Conservation (phyloP, 37 sponge, comb jelly and placozoan species). For the Geodia barretti region DNA sequence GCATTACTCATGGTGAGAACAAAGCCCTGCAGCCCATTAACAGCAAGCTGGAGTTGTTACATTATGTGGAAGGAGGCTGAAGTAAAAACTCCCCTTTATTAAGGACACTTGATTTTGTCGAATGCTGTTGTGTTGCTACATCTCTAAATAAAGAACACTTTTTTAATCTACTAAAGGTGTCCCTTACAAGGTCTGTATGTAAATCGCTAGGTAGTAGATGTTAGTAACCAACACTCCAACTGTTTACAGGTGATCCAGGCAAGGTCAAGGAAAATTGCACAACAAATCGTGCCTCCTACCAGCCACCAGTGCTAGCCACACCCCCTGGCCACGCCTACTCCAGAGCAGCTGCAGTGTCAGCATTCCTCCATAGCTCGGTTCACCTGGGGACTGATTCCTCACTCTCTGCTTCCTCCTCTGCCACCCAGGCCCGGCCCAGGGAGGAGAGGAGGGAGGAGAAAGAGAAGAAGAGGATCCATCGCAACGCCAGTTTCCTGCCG, state of each 20-base stretch:
- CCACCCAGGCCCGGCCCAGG: not conserved
- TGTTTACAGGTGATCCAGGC: not conserved
- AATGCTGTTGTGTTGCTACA: no score
- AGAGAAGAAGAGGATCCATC: not conserved
- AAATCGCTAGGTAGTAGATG: no score
- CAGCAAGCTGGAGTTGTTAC: no score
- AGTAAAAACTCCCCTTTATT: no score
- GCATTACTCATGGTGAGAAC: no score
- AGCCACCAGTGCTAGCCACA: not conserved
- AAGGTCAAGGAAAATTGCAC: not conserved
- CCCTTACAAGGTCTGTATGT: no score
- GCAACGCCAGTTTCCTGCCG: constrained; percentile 30
- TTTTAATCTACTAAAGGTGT: no score
- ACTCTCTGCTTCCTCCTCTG: not conserved
- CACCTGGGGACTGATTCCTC: not conserved
- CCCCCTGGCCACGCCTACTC: not conserved
- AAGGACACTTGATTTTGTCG: no score
- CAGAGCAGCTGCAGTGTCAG: not conserved
- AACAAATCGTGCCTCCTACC: not conserved
- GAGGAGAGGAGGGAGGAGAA: not conserved
- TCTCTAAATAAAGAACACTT: no score
- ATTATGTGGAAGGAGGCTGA: no score
- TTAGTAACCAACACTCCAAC: no score
- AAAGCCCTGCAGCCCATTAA: no score
- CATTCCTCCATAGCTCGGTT: not conserved